Conservation (phyloP, 1,140 invertebrate species). For the Danaus plexippus region DNA sequence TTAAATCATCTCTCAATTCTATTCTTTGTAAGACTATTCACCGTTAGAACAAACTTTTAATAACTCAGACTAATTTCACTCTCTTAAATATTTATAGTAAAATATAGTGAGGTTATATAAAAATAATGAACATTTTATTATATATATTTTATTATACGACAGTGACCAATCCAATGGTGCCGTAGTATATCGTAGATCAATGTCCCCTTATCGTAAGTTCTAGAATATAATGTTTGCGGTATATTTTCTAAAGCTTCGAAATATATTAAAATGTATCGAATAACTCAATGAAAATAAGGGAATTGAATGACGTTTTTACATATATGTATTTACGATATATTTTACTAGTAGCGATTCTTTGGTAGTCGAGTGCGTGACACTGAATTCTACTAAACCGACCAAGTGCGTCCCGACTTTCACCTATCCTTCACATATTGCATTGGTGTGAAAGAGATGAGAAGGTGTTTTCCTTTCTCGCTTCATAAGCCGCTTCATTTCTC, state of each 20-base stretch:
- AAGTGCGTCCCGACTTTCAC: conserved; percentile 42
- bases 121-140: neutral
- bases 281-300: too few relatives aligned
- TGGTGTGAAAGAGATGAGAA: conserved; percentile 40
- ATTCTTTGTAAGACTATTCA: too few relatives aligned
- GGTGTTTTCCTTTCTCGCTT: conserved; percentile 59
- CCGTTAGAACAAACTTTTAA: too few relatives aligned
- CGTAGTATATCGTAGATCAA: conserved; percentile 40
- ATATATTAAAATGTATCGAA: too few relatives aligned
- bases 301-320: neutral
- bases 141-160: conserved; percentile 4
- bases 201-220: conserved; percentile 35
- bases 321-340: too few relatives aligned
- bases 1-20: too few relatives aligned
- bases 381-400: conserved; percentile 57
- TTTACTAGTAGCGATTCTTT: too few relatives aligned
- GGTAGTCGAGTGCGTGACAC: conserved; percentile 40
- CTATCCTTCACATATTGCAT: conserved; percentile 33
- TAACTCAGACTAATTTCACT: too few relatives aligned
- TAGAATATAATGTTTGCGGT: conserved; percentile 32
- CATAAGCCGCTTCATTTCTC: conserved; percentile 60
- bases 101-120: too few relatives aligned
- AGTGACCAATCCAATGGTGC: conserved; percentile 20
- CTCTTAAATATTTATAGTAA: too few relatives aligned
- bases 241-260: too few relatives aligned